Base-by-base conservation (phyloP, 2,113 vertebrate genomes). In the Nyctibius bracteatus region DNA sequence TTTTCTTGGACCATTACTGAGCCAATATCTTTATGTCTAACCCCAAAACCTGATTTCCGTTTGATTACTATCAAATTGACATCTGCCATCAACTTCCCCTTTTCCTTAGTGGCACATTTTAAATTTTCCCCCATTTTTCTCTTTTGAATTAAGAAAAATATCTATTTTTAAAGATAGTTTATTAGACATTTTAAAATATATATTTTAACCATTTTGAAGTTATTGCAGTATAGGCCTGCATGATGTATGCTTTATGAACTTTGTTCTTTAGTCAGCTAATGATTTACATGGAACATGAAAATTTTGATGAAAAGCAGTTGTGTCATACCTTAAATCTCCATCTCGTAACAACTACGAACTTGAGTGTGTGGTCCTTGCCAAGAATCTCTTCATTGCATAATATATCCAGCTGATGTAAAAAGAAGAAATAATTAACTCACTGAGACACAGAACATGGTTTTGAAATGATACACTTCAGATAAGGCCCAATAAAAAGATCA, bases 361-460 rank as follows among this genome's bases (percentile, higher is more conserved):
- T 99, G 98, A 99, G 98, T 10, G 99, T 99, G 96, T 99, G 99
- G 98, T 99, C 99, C 97, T 99, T 99, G 90, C 99, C 99, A 96
- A 99, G 96, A 94, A 99, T 99, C 96, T 99, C 99, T 97, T 99
- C 99, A 62, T 99, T 99, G 99, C 99, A 99, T 98, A 99, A 98
- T 97, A 99, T 99, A 97, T 99, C 99, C 98, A 99, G 98, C 99
- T 99, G 96, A 72, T 52, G 90, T 97, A 71, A 86, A 92, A 73
- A 91, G 37, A 81, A 67, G 86, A 49, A 92, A 92, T 71, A 58
- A 43, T 28, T 71, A 58, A 43, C 25, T 96, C 41, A 96, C 28
- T 71, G 39, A 44, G 55, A 88, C 39, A 61, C 44, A 71, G 44
- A 82, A 72, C 57, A 54, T 73, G 47, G 39, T 44, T 37, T 41